phyloP scores from a whole-genome alignment of 2,113 vertebrate species.

The Calyptommatus sinebrachiatus region DNA sequence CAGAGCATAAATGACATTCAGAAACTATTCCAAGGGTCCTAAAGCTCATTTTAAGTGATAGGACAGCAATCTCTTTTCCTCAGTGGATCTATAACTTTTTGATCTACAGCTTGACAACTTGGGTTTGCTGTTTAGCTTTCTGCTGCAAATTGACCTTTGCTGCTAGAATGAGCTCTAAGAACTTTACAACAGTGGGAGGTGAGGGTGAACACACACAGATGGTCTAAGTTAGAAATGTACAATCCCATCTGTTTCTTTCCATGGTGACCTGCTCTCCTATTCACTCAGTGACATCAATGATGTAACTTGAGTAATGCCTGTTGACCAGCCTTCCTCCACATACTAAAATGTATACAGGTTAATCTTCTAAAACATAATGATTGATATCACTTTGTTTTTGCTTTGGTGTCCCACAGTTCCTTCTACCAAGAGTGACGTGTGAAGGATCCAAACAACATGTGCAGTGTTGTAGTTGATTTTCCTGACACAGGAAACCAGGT shows the following conservation, averaged over 20 bases:
- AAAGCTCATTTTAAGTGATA: conserved; percentile 58
- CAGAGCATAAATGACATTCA: neutral
- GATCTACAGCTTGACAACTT: conserved; percentile 71
- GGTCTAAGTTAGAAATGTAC: conserved; percentile 80
- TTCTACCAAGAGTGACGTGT: neutral
- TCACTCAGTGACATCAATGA: conserved; percentile 5
- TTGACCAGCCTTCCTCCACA: neutral
- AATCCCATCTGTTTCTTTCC: conserved; percentile 77
- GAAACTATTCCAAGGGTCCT: neutral
- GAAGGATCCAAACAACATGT: neutral
- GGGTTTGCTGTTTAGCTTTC: conserved; percentile 69
- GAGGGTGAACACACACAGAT: conserved; percentile 73
- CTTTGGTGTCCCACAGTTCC: neutral
- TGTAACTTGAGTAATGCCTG: neutral
- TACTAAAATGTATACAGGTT: conserved; percentile 46
- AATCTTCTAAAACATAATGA: neutral
- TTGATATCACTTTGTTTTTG: neutral
- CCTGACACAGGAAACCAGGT: neutral
- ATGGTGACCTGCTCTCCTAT: conserved; percentile 76
- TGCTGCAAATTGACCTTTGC: conserved; percentile 63
- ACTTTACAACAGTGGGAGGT: conserved; percentile 62
- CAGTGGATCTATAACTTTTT: conserved; percentile 73
- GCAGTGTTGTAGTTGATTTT: neutral
- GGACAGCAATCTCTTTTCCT: conserved; percentile 62
- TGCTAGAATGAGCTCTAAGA: conserved; percentile 75